These are phyloP conservation scores for Drosophila monieri DNA, from an alignment of 2,888 invertebrate genomes.

Conservation along the genomic window DNA sequence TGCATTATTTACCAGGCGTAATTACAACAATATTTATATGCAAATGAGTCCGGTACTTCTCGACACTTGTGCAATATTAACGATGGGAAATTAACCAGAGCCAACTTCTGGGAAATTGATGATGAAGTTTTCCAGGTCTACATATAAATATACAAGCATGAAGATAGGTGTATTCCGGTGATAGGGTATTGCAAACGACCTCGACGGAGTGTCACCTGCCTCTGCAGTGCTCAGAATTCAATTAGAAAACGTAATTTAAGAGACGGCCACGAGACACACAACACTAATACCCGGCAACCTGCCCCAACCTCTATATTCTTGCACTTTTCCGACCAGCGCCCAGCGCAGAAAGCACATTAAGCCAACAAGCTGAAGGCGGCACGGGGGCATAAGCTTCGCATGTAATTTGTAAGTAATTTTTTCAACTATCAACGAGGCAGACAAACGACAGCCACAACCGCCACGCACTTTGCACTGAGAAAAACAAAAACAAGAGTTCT, in stretches of 20 bases:
- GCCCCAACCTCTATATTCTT: conserved; percentile 5
- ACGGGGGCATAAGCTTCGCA: conserved; percentile 79
- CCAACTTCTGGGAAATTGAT: conserved; percentile 19
- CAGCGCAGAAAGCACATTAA: conserved; percentile 69
- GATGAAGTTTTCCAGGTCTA: neutral
- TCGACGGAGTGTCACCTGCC: conserved; percentile 56
- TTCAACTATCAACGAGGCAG: conserved; percentile 75
- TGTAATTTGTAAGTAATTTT: conserved; percentile 80
- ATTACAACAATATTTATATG: conserved; percentile 67
- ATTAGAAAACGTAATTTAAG: conserved; percentile 78
- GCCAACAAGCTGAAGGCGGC: conserved; percentile 72
- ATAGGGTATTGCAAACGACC: conserved; percentile 10
- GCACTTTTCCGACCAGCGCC: conserved; percentile 11
- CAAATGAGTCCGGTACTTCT: conserved; percentile 36
- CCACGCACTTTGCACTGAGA: conserved; percentile 57
- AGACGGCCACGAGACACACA: conserved; percentile 71
- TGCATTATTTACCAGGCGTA: conserved; percentile 69
- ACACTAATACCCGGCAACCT: conserved; percentile 64
- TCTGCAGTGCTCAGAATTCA: conserved; percentile 72
- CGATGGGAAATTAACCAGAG: conserved; percentile 27
- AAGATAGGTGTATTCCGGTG: neutral
- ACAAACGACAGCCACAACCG: conserved; percentile 58
- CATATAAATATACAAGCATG: neutral
- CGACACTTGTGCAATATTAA: conserved; percentile 26
- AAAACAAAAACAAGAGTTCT: neutral